These are phyloP conservation scores for Aplochiton taeniatus DNA, from an alignment of 2,797 vertebrate species.

Conservation along the genomic window DNA sequence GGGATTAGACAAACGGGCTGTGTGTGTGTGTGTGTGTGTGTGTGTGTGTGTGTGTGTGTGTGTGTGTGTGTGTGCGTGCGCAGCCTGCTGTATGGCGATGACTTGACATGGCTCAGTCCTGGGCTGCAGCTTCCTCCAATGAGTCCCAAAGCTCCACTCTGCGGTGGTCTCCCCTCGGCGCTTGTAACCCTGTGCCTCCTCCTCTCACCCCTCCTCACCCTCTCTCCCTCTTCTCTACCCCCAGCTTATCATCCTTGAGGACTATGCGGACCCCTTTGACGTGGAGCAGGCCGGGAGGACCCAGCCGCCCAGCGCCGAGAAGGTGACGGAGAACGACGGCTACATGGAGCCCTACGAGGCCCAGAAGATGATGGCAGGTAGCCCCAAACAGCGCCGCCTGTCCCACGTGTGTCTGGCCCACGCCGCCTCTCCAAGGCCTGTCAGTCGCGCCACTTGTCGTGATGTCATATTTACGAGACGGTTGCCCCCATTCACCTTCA, in stretches of 20 bases:
- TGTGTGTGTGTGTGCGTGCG: no score
- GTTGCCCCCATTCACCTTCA: not conserved
- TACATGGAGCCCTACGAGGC: slow-evolving; percentile 99
- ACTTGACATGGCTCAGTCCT: not conserved
- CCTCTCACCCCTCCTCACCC: slow-evolving; percentile 23
- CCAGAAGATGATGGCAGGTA: slow-evolving; percentile 97
- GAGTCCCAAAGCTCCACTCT: slow-evolving; percentile 11
- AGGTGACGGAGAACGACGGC: slow-evolving; percentile 90
- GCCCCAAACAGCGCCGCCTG: not conserved
- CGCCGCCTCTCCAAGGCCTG: not conserved
- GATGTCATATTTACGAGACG: not conserved
- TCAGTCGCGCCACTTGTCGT: not conserved
- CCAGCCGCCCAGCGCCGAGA: slow-evolving; percentile 80
- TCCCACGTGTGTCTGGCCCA: not conserved
- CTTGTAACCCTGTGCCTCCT: not conserved
- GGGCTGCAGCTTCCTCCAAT: slow-evolving; percentile 12
- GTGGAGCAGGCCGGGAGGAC: slow-evolving; percentile 81
- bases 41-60: no score
- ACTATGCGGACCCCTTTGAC: slow-evolving; percentile 96
- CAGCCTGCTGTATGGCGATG: no score
- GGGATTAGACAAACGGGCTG: no score
- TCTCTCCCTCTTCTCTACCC: slow-evolving; percentile 2
- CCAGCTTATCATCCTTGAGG: slow-evolving; percentile 91
- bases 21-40: no score
- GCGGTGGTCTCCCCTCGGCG: slow-evolving; percentile 1